These are phyloP conservation scores for Leptopilina clavipes DNA, from an alignment of 1,140 invertebrate species.

Conservation along the genomic window DNA sequence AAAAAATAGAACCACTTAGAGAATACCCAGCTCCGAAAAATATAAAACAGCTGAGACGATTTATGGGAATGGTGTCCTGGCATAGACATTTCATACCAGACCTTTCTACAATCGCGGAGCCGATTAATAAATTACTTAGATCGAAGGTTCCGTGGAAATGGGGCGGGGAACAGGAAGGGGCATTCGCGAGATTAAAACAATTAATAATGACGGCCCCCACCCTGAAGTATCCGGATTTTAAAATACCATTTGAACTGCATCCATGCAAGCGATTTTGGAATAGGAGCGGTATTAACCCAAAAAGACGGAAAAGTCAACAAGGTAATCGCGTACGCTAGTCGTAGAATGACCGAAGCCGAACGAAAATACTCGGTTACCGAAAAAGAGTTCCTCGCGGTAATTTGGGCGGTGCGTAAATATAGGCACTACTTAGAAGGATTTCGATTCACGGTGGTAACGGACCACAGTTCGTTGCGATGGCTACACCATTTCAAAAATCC, in stretches of 20 bases:
- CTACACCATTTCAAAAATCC: slow-evolving; percentile 68
- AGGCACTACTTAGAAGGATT: slow-evolving; percentile 67
- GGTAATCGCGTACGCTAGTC: background rate
- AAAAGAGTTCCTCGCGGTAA: slow-evolving; percentile 45
- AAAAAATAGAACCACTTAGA: background rate
- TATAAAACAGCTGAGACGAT: slow-evolving; percentile 22
- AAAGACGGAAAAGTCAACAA: background rate
- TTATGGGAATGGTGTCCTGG: slow-evolving; percentile 8
- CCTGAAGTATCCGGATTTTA: background rate
- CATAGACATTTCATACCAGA: slow-evolving; percentile 6
- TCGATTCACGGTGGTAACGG: slow-evolving; percentile 71
- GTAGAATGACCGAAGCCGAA: background rate
- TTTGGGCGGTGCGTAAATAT: slow-evolving; percentile 58
- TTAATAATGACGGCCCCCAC: background rate
- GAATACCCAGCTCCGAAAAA: background rate
- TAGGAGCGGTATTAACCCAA: background rate
- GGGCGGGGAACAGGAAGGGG: background rate
- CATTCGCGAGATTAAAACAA: background rate
- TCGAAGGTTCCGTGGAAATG: background rate
- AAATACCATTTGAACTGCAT: background rate
- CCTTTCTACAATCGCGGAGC: background rate
- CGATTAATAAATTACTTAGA: background rate
- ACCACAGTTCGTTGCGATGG: slow-evolving; percentile 72
- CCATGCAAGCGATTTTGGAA: background rate
- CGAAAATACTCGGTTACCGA: background rate